These are phyloP conservation scores for Phalacrocorax carbo DNA, from an alignment of 2,113 vertebrate species.

Conservation along the genomic window DNA sequence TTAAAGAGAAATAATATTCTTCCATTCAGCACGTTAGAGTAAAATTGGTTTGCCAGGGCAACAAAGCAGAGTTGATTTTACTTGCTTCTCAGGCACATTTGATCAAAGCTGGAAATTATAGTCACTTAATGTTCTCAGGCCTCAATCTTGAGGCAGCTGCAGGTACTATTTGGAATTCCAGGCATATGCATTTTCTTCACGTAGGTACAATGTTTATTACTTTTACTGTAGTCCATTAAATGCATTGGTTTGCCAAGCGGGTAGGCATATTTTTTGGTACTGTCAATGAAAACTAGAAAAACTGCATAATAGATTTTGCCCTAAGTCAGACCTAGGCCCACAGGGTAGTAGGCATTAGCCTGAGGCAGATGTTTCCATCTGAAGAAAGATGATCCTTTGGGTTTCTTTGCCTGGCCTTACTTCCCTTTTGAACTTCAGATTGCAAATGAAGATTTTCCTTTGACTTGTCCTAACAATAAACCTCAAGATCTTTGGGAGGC, in stretches of 20 bases:
- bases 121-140: neutral
- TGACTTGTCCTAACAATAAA: neutral
- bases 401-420: neutral
- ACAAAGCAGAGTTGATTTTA: neutral
- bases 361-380: neutral
- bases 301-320: neutral
- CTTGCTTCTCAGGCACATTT: neutral
- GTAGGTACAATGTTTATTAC: accelerated
- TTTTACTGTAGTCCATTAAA: neutral
- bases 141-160: neutral
- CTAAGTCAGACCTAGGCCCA: neutral
- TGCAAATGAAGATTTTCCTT: neutral
- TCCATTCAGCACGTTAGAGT: neutral
- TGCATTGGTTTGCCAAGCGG: neutral
- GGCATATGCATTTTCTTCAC: neutral
- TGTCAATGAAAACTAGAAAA: neutral
- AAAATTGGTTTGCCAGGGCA: neutral
- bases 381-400: neutral
- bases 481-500: neutral
- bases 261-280: accelerated
- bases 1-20: neutral
- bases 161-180: neutral
- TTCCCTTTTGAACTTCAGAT: neutral
- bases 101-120: neutral
- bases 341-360: neutral